Base-by-base conservation (phyloP, 2,888 invertebrate genomes). In the Oscheius sp. region DNA sequence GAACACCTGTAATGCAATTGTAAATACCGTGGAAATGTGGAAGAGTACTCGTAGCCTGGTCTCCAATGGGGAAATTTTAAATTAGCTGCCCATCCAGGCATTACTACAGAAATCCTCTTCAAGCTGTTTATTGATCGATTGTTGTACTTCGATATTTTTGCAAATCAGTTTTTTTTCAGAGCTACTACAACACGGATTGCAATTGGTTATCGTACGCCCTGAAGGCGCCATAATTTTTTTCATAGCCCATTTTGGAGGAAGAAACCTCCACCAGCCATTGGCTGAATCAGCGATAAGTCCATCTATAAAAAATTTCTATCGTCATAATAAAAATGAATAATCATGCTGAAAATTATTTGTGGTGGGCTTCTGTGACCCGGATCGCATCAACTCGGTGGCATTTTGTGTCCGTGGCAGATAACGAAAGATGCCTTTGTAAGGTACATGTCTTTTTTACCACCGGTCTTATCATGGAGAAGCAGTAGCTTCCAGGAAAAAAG, bases 391-490 rank as follows among this genome's bases (percentile, higher is more conserved):
- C 25, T 63, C 46, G 63, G n/a, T 63, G 63, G 45, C 63, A 63
- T 63, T 45, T 35, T 45, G 63, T 45, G 63, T 43, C 25, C 25
- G 63, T 45, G 63, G 35, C 9, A 41, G 63, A 63, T 63, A 63
- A 63, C 63, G 58, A 29, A 27, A 25, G 46, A 63, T 41, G 21
- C 63, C 63, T 63, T 63, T 63, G 63, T 63, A 63, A 63, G 63
- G 45, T 63, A 63, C 63, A 63, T 63, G 41, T 63, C 63, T 63
- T 63, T 35, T 63, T 63, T 63, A 63, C 63, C 43, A 63, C 25
- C 63, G 43, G 35, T 18, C 45, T 63, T 63, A 63, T 63, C 63
- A 45, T n/a, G 25, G 58, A 13, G 35, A 35, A 23, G 43, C 18
- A 18, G 25, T 12, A 23, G 63, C 63, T 63, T 63, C 45, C 63